Conservation (phyloP, 2,113 vertebrate genomes). For the Proteles cristata region DNA sequence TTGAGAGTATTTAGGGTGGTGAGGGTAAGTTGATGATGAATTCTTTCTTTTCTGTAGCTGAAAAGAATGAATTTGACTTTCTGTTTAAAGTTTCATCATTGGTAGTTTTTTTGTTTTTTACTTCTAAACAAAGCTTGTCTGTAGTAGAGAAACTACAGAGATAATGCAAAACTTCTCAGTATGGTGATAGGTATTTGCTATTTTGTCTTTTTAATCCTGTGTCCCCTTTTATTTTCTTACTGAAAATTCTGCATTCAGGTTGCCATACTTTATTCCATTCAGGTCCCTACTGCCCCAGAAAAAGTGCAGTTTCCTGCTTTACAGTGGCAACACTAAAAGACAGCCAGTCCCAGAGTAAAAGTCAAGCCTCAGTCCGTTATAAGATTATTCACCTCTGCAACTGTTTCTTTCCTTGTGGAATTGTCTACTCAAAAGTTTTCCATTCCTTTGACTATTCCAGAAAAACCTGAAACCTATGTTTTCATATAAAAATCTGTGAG, state of each 20-base stretch:
- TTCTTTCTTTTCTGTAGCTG: conserved; percentile 61
- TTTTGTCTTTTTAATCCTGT: conserved; percentile 27
- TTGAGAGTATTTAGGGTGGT: conserved; percentile 64
- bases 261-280: not conserved
- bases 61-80: conserved; percentile 71
- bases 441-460: conserved; percentile 11
- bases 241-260: not conserved
- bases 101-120: not conserved
- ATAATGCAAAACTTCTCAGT: not conserved
- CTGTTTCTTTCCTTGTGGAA: not conserved
- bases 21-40: conserved; percentile 47
- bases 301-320: not conserved
- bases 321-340: not conserved
- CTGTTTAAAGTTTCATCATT: conserved; percentile 51
- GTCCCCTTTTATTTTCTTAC: not conserved
- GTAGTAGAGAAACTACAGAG: not conserved
- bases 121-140: conserved; percentile 41
- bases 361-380: not conserved
- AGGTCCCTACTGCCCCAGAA: not conserved
- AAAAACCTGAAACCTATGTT: not conserved
- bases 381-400: not conserved
- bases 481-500: not conserved
- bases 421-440: not conserved
- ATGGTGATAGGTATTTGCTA: not conserved
- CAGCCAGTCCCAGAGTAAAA: not conserved